Evolutionary conservation across 1,140 invertebrate genomes (phyloP).

Genomic region (Drosophila asahinai): DNA sequence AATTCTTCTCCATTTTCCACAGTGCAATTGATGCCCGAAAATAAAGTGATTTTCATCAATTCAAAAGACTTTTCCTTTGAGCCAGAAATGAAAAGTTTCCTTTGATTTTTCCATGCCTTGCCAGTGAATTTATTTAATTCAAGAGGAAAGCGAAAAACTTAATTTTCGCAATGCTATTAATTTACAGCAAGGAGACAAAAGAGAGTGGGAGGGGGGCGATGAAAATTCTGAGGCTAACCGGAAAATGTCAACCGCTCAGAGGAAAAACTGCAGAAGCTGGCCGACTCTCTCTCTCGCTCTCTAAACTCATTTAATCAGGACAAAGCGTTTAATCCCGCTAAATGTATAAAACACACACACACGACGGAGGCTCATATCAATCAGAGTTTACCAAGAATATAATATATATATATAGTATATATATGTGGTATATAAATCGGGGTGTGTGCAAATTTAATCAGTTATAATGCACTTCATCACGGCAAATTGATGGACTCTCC

Average conservation of each 20-base stretch:
- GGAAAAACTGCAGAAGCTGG: constrained; percentile 36
- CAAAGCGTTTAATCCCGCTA: constrained; percentile 73
- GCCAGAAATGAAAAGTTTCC: not conserved
- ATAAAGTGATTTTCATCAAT: constrained; percentile 2
- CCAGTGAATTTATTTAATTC: constrained; percentile 10
- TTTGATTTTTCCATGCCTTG: not conserved
- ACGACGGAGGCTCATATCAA: constrained; percentile 39
- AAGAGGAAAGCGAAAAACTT: constrained; percentile 34
- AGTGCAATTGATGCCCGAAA: not conserved
- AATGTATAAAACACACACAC: constrained; percentile 51
- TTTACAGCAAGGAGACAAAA: constrained; percentile 29
- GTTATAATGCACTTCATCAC: constrained; percentile 64
- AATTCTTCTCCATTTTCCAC: not conserved
- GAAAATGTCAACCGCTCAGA: constrained; percentile 57
- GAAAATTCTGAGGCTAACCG: constrained; percentile 5
- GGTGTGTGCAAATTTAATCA: constrained; percentile 65
- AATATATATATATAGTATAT: not conserved
- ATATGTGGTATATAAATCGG: not conserved
- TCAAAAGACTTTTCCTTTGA: not conserved
- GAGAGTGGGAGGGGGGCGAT: not conserved
- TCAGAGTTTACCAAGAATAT: constrained; percentile 14
- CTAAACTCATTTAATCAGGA: constrained; percentile 74
- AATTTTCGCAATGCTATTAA: constrained; percentile 64
- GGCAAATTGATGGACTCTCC: constrained; percentile 37
- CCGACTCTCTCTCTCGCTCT: constrained; percentile 9